Evolutionary conservation across 2,888 invertebrate genomes (phyloP).

Genomic region (Lepidocyrtinus sp.): DNA sequence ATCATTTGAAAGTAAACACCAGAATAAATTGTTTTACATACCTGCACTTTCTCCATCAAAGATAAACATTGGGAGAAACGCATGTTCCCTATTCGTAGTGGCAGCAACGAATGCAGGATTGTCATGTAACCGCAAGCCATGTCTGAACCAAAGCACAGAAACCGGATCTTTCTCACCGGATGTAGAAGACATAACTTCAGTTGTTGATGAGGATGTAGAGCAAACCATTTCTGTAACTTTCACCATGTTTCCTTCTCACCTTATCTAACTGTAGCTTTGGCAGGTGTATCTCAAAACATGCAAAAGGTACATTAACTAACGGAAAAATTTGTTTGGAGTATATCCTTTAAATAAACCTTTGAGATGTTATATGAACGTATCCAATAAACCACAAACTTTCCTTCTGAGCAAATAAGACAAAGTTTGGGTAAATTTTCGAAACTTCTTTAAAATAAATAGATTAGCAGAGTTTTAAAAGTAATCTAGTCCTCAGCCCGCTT

Average conservation of each 20-base stretch:
- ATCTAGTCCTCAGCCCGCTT: too few relatives aligned
- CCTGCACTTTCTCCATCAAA: slow-evolving; percentile 85
- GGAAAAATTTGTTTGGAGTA: not conserved
- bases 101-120: slow-evolving; percentile 80
- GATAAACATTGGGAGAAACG: slow-evolving; percentile 80
- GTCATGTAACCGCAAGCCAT: slow-evolving; percentile 81
- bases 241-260: too few relatives aligned
- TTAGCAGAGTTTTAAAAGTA: too few relatives aligned
- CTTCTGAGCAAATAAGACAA: too few relatives aligned
- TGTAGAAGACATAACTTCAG: not conserved
- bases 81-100: slow-evolving; percentile 72
- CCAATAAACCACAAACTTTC: too few relatives aligned
- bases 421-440: too few relatives aligned
- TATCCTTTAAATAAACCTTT: too few relatives aligned
- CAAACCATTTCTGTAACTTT: too few relatives aligned
- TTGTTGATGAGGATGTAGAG: too few relatives aligned
- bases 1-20: not conserved
- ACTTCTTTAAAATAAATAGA: too few relatives aligned
- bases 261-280: not conserved
- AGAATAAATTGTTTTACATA: slow-evolving; percentile 71
- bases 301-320: not conserved
- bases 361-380: too few relatives aligned
- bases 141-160: slow-evolving; percentile 80
- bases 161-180: slow-evolving; percentile 23
- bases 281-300: not conserved